Base-by-base conservation (phyloP, 2,888 invertebrate species). In the Oscheius onirici region DNA sequence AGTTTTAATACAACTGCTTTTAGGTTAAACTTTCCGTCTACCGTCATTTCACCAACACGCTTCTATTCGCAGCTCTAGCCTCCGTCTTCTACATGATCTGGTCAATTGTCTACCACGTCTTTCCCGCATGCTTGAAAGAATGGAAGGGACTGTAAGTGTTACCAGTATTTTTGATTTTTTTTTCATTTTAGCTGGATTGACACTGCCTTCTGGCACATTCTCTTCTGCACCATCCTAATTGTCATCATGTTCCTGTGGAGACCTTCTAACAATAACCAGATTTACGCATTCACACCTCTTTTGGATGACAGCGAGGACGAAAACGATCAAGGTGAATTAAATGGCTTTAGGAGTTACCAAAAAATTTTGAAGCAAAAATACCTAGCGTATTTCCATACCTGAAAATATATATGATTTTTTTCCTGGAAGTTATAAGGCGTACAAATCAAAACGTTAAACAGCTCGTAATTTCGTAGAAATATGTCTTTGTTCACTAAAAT, bases 211-310 rank as follows among this genome's bases (percentile, higher is more conserved):
- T 96, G 96, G 96, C 95, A 95, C 89, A 91, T 95, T 43, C 90
- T 95, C 71, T 96, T 97, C 89, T 94, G 93, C 17, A 91, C 93
- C 78, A 91, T 97, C 69, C 90, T 97, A 26, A 89, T 93, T 44
- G 94, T 94, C 41, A 96, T 97, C 82, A 95, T 96, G 94, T 91
- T 96, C 76, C 91, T 96, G 75, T 96, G 95, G 95, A 91, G 96
- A 79, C 96, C 96, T 5, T 94, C 95, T 20, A 94, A 94, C 88
- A 96, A 96, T 89, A 96, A 95, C 90, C 95, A 95, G 89, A 91
- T 91, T 77, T 91, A 91, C 89, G 95, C 96, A 2, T 96, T 96
- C 90, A 94, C 95, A 1, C 95, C 95, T 55, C 91, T 96, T 40
- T 90, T 95, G 17, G 96, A 94, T 78, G 92, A 94, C 81, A 93